phyloP scores from a whole-genome alignment of 2,888 invertebrate genomes.

The Uloborus plumipes region DNA sequence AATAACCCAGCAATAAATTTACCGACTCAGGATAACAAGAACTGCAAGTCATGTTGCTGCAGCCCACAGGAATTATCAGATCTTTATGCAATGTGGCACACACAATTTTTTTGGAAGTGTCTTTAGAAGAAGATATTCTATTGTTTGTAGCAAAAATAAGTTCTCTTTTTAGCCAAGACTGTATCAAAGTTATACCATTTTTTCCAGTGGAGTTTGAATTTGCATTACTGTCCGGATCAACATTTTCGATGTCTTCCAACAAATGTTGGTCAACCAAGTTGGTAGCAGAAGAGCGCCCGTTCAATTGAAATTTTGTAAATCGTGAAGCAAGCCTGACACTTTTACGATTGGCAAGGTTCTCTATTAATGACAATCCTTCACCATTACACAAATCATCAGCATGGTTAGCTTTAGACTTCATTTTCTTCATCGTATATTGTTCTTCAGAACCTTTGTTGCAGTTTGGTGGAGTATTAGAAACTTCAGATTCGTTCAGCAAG shows the following conservation, averaged over 20 bases:
- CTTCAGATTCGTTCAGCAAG: no score
- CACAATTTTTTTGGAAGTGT: slow-evolving; percentile 30
- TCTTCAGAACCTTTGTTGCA: no score
- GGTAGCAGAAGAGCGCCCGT: no score
- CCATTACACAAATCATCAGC: no score
- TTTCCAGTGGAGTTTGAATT: not conserved
- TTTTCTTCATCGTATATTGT: no score
- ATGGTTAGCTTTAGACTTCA: no score
- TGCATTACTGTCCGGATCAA: not conserved
- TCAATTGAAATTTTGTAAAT: no score
- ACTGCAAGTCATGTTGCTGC: slow-evolving; percentile 59
- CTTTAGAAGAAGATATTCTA: not conserved
- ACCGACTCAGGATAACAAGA: slow-evolving; percentile 52
- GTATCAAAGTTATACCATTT: not conserved
- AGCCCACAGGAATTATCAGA: slow-evolving; percentile 42
- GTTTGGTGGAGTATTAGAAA: no score
- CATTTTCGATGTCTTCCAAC: not conserved
- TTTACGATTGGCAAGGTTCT: no score
- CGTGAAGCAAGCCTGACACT: no score
- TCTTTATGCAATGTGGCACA: slow-evolving; percentile 40
- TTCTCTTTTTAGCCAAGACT: slow-evolving; percentile 34
- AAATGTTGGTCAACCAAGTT: no score
- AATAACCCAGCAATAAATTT: slow-evolving; percentile 46
- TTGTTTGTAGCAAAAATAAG: slow-evolving; percentile 34
- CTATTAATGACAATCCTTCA: no score